phyloP scores from a whole-genome alignment of 2,797 vertebrate species.

The Tadarida brasiliensis region DNA sequence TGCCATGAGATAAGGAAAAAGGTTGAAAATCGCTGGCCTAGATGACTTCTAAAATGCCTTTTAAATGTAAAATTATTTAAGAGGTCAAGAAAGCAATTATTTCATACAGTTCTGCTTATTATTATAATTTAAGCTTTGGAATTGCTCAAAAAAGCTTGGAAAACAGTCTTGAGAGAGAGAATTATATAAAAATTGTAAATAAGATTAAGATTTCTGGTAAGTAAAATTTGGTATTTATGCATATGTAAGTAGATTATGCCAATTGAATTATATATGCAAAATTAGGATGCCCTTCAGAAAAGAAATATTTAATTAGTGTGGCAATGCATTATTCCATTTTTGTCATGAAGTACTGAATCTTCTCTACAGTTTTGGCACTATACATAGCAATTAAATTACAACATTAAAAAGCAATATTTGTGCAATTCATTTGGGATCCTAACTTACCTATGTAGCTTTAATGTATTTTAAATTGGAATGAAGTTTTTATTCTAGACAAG shows the following conservation, averaged over 20 bases:
- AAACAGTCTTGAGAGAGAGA: conserved; percentile 31
- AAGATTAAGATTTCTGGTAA: conserved; percentile 61
- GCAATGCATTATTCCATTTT: conserved; percentile 55
- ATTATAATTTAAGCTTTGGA: neutral
- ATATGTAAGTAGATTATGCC: neutral
- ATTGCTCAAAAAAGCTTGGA: neutral
- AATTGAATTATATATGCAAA: conserved; percentile 73
- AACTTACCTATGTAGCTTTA: conserved; percentile 60
- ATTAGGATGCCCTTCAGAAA: conserved; percentile 58
- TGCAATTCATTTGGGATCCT: conserved; percentile 41
- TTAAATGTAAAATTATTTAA: neutral
- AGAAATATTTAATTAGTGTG: conserved; percentile 68
- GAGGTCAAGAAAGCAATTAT: neutral
- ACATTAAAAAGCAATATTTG: conserved; percentile 56
- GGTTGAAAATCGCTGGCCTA: neutral
- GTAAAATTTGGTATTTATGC: conserved; percentile 52
- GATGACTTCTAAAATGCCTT: neutral
- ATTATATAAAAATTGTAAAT: conserved; percentile 30
- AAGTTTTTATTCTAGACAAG: conserved; percentile 48
- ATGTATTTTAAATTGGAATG: conserved; percentile 55
- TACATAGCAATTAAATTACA: conserved; percentile 18
- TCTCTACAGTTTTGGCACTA: conserved; percentile 61
- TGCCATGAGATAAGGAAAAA: neutral
- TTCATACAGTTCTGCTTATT: neutral
- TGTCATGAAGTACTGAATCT: neutral